Conservation (phyloP, 2,797 vertebrate genomes). For the Rhinoraja longicauda region DNA sequence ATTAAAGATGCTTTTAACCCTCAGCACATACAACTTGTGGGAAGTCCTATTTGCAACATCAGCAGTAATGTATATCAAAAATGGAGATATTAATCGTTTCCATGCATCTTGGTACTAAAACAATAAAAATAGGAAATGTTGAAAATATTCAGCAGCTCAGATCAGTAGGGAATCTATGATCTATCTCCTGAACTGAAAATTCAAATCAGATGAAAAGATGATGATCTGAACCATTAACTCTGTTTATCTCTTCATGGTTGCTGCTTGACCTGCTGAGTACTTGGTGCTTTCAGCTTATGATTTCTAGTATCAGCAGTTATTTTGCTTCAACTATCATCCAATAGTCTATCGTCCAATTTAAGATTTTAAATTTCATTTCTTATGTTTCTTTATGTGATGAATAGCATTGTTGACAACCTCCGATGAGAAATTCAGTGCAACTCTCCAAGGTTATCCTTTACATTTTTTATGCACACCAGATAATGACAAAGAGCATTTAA, state of each 20-base stretch:
- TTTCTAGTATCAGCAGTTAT: too few relatives aligned
- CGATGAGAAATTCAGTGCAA: not conserved
- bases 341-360: too few relatives aligned
- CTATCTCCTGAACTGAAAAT: too few relatives aligned
- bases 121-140: too few relatives aligned
- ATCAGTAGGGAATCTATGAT: too few relatives aligned
- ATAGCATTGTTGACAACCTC: not conserved
- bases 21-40: not conserved
- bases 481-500: not conserved
- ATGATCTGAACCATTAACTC: too few relatives aligned
- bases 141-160: too few relatives aligned
- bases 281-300: too few relatives aligned
- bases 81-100: not conserved
- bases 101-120: not conserved
- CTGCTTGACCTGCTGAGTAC: too few relatives aligned
- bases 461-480: not conserved
- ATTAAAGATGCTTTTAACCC: not conserved
- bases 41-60: not conserved
- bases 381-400: not conserved
- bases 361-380: not conserved
- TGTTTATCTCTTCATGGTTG: too few relatives aligned
- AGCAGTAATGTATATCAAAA: not conserved
- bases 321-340: too few relatives aligned
- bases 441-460: not conserved
- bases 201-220: too few relatives aligned